These are phyloP conservation scores for Drosophila recens DNA, from an alignment of 2,888 invertebrate species.

Conservation along the genomic window DNA sequence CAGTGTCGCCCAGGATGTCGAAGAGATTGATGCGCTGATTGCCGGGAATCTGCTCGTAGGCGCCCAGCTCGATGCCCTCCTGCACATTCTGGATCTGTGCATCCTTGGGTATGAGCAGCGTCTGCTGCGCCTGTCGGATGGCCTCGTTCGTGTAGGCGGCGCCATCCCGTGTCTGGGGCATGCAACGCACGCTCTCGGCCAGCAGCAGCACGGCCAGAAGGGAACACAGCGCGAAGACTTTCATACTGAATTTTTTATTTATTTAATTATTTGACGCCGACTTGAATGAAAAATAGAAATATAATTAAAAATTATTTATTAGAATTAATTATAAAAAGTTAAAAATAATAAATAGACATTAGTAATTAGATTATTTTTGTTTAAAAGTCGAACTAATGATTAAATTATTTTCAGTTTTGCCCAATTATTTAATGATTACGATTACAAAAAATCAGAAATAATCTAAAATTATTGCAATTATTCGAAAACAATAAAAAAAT, in stretches of 20 bases:
- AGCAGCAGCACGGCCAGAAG: slow-evolving; percentile 72
- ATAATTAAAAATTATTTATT: too few species aligned
- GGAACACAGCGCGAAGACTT: slow-evolving; percentile 70
- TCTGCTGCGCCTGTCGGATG: slow-evolving; percentile 94
- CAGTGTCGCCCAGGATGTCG: slow-evolving; percentile 93
- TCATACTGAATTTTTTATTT: slow-evolving; percentile 42
- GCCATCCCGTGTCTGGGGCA: slow-evolving; percentile 91
- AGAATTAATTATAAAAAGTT: too few species aligned
- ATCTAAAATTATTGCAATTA: too few species aligned
- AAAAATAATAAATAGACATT: too few species aligned
- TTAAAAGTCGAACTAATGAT: too few species aligned
- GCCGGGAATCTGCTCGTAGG: slow-evolving; percentile 94
- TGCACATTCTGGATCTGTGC: slow-evolving; percentile 95
- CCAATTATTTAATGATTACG: too few species aligned
- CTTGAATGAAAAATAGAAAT: too few species aligned
- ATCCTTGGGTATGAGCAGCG: slow-evolving; percentile 93
- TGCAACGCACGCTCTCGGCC: slow-evolving; percentile 53
- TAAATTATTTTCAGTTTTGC: too few species aligned
- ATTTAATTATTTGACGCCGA: too few species aligned
- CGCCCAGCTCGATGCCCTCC: slow-evolving; percentile 94
- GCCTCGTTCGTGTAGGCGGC: slow-evolving; percentile 94
- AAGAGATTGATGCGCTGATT: slow-evolving; percentile 93
- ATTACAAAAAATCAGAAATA: too few species aligned
- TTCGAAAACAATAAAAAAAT: too few species aligned
- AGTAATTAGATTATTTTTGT: too few species aligned